Conservation (phyloP, 2,888 invertebrate genomes). For the Thysanoteuthis rhombus region DNA sequence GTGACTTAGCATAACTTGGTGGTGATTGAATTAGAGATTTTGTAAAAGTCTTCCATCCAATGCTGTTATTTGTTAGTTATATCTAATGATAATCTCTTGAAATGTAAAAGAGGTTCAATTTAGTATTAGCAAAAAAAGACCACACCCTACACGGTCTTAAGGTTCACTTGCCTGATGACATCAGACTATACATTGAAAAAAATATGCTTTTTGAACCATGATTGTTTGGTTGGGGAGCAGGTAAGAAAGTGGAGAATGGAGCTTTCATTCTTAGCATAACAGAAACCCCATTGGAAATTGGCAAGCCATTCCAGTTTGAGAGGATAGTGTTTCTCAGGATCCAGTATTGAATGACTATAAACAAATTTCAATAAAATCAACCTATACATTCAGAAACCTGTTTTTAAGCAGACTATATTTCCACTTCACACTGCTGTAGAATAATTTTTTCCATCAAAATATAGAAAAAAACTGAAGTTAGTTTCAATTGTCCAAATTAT, state of each 20-base stretch:
- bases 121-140: not conserved
- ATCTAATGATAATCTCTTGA: not conserved
- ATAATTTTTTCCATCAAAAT: not conserved
- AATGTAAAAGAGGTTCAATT: not conserved
- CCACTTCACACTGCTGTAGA: not conserved
- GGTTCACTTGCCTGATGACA: not conserved
- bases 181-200: not conserved
- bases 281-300: not conserved
- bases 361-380: not conserved
- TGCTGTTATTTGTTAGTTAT: not conserved
- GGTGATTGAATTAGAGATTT: not conserved
- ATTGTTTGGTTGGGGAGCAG: not conserved
- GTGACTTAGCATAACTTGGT: not conserved
- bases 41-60: not conserved
- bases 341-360: not conserved
- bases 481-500: not conserved
- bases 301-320: not conserved
- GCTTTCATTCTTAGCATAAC: not conserved
- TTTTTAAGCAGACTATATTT: not conserved
- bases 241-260: not conserved
- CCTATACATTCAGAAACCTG: not conserved
- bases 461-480: not conserved
- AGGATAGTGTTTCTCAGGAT: not conserved
- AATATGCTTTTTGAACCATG: slow-evolving; percentile 12
- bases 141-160: not conserved